phyloP scores from a whole-genome alignment of 2,888 invertebrate species.

The Chymomyza fuscimana region DNA sequence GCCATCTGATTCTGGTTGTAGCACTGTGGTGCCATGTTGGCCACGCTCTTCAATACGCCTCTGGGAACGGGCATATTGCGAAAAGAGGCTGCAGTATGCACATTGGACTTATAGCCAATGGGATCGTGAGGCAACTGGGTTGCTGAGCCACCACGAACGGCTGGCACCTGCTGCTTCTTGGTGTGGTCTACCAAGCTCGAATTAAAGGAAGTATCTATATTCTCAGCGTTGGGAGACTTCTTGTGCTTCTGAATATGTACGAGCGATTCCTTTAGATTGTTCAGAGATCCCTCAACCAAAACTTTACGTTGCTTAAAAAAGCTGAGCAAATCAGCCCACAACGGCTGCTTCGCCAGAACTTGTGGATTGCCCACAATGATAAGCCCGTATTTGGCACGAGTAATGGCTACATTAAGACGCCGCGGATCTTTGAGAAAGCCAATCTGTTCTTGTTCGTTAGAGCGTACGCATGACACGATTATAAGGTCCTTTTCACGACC shows the following conservation, averaged over 20 bases:
- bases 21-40: conserved; percentile 87
- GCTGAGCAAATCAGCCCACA: conserved; percentile 98
- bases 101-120: conserved; percentile 94
- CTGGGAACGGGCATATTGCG: conserved; percentile 94
- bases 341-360: conserved; percentile 98
- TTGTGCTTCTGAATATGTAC: conserved; percentile 98
- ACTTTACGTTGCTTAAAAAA: conserved; percentile 97
- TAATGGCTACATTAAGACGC: conserved; percentile 97
- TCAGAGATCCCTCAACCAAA: conserved; percentile 91
- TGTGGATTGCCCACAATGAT: conserved; percentile 99
- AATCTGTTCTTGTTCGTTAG: conserved; percentile 98
- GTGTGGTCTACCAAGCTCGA: conserved; percentile 80
- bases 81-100: conserved; percentile 86
- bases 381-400: conserved; percentile 97
- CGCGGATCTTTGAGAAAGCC: conserved; percentile 99
- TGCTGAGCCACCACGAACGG: conserved; percentile 73
- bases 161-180: conserved; percentile 95
- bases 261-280: conserved; percentile 96
- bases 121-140: conserved; percentile 87
- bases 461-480: conserved; percentile 98
- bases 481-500: conserved; percentile 99
- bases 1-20: conserved; percentile 88
- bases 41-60: conserved; percentile 96
- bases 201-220: too few relatives aligned
- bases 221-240: conserved; percentile 95